These are phyloP conservation scores for Tiliacea aurago DNA, from an alignment of 2,888 invertebrate genomes.

Conservation along the genomic window DNA sequence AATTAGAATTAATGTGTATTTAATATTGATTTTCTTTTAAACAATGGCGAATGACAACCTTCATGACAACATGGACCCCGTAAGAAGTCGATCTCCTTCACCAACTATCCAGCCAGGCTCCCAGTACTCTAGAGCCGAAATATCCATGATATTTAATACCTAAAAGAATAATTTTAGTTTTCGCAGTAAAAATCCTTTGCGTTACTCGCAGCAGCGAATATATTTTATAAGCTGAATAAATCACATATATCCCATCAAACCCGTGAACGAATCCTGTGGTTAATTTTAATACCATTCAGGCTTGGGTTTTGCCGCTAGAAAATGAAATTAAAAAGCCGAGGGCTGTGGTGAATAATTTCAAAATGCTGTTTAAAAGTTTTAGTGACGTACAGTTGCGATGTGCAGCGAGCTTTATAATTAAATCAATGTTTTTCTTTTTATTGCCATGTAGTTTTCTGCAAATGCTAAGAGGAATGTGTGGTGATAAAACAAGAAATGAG, in stretches of 20 bases:
- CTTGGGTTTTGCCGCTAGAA: slow-evolving; percentile 65
- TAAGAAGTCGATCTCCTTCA: no score
- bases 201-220: neutral
- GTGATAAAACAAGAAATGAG: no score
- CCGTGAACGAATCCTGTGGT: slow-evolving; percentile 56
- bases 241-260: slow-evolving; percentile 57
- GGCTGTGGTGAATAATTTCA: slow-evolving; percentile 71
- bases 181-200: neutral
- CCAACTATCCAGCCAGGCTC: no score
- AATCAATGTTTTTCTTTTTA: slow-evolving; percentile 6
- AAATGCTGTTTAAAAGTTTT: slow-evolving; percentile 71
- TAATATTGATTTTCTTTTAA: no score
- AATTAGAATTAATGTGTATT: no score
- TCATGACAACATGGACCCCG: no score
- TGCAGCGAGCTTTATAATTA: slow-evolving; percentile 34
- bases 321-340: slow-evolving; percentile 76
- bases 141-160: neutral
- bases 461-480: no score
- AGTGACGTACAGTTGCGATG: slow-evolving; percentile 42
- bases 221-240: slow-evolving; percentile 44
- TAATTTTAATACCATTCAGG: slow-evolving; percentile 67
- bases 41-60: no score
- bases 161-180: no score
- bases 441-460: neutral
- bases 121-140: no score